Percentiles rank a stretch among this genome's conserved stretches.
Evolutionary conservation across 1,140 invertebrate genomes (phyloP).

Genomic region (Hormaphis cornu): DNA sequence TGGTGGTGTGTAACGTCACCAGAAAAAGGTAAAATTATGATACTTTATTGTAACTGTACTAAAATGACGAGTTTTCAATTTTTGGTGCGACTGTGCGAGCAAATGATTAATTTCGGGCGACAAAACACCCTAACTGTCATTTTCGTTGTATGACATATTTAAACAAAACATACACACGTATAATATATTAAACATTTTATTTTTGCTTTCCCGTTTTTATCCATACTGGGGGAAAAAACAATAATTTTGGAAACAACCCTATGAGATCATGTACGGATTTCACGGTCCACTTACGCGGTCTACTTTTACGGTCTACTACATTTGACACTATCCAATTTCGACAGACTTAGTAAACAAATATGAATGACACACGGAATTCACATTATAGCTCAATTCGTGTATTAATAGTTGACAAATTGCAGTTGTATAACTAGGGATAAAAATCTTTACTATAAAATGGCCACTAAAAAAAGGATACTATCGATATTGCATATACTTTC

Average conservation of each 20-base stretch:
- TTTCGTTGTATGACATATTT: no score
- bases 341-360: neutral
- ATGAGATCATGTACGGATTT: neutral
- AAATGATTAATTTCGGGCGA: no score
- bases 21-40: no score
- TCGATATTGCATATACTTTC: no score
- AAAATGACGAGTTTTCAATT: neutral
- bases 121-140: constrained; percentile 4
- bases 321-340: neutral
- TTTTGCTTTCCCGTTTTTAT: neutral
- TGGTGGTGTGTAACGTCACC: no score
- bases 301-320: no score
- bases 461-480: no score
- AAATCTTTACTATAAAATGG: neutral
- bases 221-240: neutral
- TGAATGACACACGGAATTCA: neutral
- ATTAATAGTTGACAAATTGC: neutral
- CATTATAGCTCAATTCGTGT: neutral
- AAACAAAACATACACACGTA: neutral
- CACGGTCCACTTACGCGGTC: neutral
- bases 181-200: neutral
- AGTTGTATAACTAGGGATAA: neutral
- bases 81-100: no score
- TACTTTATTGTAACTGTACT: neutral
- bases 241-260: neutral